phyloP scores from a whole-genome alignment of 2,888 invertebrate species.

The Sceliomorpha sp. region DNA sequence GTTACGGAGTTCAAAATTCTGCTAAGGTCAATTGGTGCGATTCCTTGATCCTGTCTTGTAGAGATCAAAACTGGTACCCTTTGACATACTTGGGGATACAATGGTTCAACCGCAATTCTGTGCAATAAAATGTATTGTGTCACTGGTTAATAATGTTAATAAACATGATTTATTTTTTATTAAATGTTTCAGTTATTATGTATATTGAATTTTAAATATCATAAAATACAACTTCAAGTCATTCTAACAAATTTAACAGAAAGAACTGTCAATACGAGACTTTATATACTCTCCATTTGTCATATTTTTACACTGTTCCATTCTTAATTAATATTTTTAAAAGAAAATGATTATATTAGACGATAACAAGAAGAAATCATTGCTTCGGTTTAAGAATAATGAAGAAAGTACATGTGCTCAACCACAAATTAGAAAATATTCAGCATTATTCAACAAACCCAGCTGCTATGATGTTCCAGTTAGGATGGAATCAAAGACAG shows the following conservation, averaged over 20 bases:
- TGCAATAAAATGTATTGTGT: constrained; percentile 65
- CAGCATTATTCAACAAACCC: not conserved
- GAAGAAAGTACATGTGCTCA: too few relatives aligned
- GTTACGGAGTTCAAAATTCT: constrained; percentile 91
- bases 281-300: too few relatives aligned
- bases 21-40: constrained; percentile 90
- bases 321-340: not conserved
- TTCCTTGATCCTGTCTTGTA: constrained; percentile 74
- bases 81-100: constrained; percentile 94
- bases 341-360: not conserved
- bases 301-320: not conserved
- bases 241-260: too few relatives aligned
- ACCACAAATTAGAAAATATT: not conserved
- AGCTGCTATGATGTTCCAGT: not conserved
- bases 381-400: not conserved
- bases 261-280: too few relatives aligned
- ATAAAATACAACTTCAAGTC: not conserved
- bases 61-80: constrained; percentile 81
- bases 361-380: not conserved
- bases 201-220: not conserved
- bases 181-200: too few relatives aligned
- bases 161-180: too few relatives aligned
- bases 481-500: constrained; percentile 50
- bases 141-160: too few relatives aligned
- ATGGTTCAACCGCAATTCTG: constrained; percentile 95